Base-by-base conservation (phyloP, 2,888 invertebrate species). In the Xiphydria camelus region DNA sequence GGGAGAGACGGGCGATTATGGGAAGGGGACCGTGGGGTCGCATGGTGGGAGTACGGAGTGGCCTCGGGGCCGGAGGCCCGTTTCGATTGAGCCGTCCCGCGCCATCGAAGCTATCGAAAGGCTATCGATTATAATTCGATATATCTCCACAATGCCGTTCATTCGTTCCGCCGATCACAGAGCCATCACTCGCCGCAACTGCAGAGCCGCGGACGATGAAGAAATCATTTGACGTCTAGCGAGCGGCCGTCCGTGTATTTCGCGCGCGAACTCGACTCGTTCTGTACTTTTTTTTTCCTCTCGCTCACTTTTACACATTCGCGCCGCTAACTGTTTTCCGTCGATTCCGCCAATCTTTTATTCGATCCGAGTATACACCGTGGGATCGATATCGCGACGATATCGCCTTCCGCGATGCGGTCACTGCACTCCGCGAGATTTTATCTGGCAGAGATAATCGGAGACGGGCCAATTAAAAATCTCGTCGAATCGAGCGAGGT, bases 121-220 rank as follows among this genome's bases (percentile, higher is more conserved):
- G 31, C 36, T 29, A 38, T 43, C 43, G 43, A 43, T 43, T 43
- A 51, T 58, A 55, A 59, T 59, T 59, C 55, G 59, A 56, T 49
- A 47, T 50, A 41, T 49, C 41, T 41, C 32, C 48, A 52, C 53
- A 49, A 55, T 57, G 49, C 35, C 48, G 40, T 29, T 48, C 40
- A 61, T 61, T 58, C 56, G 62, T 43, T 48, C 17, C 56, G 62
- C 42, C 48, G 45, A 62, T 61, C 61, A 25, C 10, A 21, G 49
- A 48, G 46, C 53, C 56, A 51, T 37, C 33, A n/a, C n/a, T 9
- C 15, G 33, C n/a, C 5, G 2, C 17, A 17, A 17, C 33, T 17
- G 17, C 12, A n/a, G 17, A 14, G 33, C 15, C 17, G 17, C 9
- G n/a, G n/a, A n/a, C 9, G 18, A 33, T 15, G 18, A 33, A 33